These are phyloP conservation scores for Coenonympha glycerion DNA, from an alignment of 2,888 invertebrate genomes.

Conservation along the genomic window DNA sequence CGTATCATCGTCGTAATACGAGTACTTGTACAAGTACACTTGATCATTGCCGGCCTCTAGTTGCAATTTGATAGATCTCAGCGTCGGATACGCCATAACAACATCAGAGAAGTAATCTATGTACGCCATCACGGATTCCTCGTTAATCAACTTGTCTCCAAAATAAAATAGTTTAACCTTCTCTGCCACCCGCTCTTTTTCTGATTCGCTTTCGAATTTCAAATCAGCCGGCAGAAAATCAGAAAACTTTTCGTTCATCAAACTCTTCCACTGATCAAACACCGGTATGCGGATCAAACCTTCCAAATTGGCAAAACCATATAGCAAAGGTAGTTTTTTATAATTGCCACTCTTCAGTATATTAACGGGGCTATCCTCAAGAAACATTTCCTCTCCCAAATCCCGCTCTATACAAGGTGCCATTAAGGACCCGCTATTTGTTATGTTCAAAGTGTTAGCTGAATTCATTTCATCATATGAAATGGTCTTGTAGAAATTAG, in stretches of 20 bases:
- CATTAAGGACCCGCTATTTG: slow-evolving; percentile 31
- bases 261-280: slow-evolving; percentile 37
- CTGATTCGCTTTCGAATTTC: slow-evolving; percentile 23
- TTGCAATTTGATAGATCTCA: slow-evolving; percentile 36
- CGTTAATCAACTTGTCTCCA: slow-evolving; percentile 32
- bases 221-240: slow-evolving; percentile 50
- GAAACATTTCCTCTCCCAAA: slow-evolving; percentile 33
- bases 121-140: slow-evolving; percentile 8
- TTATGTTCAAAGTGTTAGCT: slow-evolving; percentile 25
- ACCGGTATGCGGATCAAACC: slow-evolving; percentile 34
- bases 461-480: slow-evolving; percentile 34
- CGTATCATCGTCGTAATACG: slow-evolving; percentile 36
- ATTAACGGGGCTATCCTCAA: slow-evolving; percentile 38
- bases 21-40: slow-evolving; percentile 42
- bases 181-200: slow-evolving; percentile 33
- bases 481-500: slow-evolving; percentile 41
- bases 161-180: slow-evolving; percentile 43
- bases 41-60: slow-evolving; percentile 33
- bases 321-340: slow-evolving; percentile 41
- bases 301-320: slow-evolving; percentile 42
- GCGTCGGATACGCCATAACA: slow-evolving; percentile 36
- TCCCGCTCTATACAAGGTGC: slow-evolving; percentile 35
- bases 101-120: slow-evolving; percentile 48
- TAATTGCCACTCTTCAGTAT: slow-evolving; percentile 36
- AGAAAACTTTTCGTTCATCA: slow-evolving; percentile 48